Percentiles rank a stretch among this genome's conserved stretches.
Evolutionary conservation across 1,140 invertebrate genomes (phyloP).

Genomic region (Trichonephila inaurata): DNA sequence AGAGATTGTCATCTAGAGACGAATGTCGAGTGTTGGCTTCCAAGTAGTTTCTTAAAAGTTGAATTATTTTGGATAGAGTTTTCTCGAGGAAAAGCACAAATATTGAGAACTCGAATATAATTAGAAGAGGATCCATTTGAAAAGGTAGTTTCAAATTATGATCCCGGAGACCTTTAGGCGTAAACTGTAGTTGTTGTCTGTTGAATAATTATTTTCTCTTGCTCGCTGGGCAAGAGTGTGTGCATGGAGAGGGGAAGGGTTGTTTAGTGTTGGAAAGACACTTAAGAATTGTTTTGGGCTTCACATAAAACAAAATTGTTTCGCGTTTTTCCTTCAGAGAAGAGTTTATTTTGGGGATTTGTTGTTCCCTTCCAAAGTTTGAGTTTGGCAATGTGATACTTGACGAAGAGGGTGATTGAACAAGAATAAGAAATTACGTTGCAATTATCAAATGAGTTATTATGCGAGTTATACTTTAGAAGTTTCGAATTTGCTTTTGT

Average conservation of each 20-base stretch:
- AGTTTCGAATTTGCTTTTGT: no score
- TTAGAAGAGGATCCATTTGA: conserved; percentile 28
- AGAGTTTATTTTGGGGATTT: background rate
- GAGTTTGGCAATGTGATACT: background rate
- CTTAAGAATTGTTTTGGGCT: background rate
- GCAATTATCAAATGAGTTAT: background rate
- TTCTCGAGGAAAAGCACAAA: background rate
- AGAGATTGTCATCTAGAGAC: conserved; percentile 13
- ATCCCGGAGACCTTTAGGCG: background rate
- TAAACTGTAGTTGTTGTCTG: background rate
- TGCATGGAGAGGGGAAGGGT: background rate
- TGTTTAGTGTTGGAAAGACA: background rate
- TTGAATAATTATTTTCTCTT: conserved; percentile 5
- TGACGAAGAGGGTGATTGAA: background rate
- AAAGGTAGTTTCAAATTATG: conserved; percentile 32
- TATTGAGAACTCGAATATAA: conserved; percentile 13
- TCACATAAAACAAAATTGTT: background rate
- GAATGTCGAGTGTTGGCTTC: background rate
- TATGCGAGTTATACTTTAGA: background rate
- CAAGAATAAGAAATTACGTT: background rate
- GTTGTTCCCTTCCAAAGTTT: no score
- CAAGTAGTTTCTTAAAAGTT: conserved; percentile 35
- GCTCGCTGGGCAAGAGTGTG: background rate
- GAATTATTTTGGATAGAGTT: conserved; percentile 12
- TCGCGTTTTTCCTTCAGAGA: background rate